Evolutionary conservation across 53 echinoderm and acorn worm species (phyloP).

Genomic region (Antedon mediterranea): DNA sequence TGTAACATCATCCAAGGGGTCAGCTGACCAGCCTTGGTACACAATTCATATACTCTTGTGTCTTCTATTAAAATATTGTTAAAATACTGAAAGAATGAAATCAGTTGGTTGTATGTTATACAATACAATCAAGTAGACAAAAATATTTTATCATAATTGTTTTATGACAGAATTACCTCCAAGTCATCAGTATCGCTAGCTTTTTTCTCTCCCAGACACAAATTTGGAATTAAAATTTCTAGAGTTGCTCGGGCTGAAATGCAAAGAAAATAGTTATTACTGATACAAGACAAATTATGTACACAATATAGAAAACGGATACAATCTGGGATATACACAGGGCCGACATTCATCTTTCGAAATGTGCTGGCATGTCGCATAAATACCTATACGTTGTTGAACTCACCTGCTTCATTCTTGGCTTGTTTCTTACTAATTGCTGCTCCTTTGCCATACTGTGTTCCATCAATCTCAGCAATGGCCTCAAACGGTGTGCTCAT

Average conservation of each 20-base stretch:
- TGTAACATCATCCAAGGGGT: conserved; percentile 78
- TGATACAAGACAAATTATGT: background rate
- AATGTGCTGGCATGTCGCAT: too few relatives aligned
- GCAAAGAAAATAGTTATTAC: too few relatives aligned
- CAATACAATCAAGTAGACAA: too few relatives aligned
- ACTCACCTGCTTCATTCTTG: conserved; percentile 74
- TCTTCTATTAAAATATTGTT: conserved; percentile 76
- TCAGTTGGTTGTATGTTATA: too few relatives aligned
- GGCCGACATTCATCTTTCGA: too few relatives aligned
- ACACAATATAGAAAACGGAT: background rate
- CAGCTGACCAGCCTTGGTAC: conserved; percentile 62
- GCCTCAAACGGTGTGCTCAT: conserved; percentile 78
- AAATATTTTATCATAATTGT: too few relatives aligned
- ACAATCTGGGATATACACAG: too few relatives aligned
- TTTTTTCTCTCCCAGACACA: conserved; percentile 15
- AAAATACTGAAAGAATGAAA: conserved; percentile 45
- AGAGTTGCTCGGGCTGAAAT: conserved; percentile 32
- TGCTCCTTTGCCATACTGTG: conserved; percentile 70
- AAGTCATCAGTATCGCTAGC: conserved; percentile 18
- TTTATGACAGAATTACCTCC: too few relatives aligned
- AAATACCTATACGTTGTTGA: background rate
- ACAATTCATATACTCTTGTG: conserved; percentile 63
- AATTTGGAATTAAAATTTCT: conserved; percentile 39
- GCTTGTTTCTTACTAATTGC: conserved; percentile 74
- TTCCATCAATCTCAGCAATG: conserved; percentile 45